A percentile compares a stretch with the other conserved stretches of the same genome.
Evolutionary conservation across 2,888 invertebrate species (phyloP).

Genomic region (Sycophila texana): DNA sequence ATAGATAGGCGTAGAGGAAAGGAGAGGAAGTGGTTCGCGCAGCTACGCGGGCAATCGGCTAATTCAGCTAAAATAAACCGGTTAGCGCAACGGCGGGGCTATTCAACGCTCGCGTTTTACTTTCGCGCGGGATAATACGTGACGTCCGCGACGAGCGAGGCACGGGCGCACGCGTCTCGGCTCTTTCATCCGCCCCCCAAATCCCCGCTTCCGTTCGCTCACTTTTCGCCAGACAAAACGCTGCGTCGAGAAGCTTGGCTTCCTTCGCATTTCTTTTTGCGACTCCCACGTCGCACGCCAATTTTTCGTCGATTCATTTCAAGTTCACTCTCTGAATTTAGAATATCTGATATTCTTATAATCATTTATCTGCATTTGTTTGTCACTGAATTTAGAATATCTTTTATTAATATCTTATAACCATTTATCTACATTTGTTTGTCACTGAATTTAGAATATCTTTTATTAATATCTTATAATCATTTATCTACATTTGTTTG

Average conservation of each 20-base stretch:
- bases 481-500: too few relatives aligned
- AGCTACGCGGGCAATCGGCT: too few relatives aligned
- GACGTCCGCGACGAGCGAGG: conserved; percentile 30
- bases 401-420: too few relatives aligned
- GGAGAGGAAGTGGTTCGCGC: background rate
- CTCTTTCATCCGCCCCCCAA: background rate
- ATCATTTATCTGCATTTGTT: too few relatives aligned
- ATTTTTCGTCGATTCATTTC: too few relatives aligned
- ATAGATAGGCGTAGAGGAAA: background rate
- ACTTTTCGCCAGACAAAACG: background rate
- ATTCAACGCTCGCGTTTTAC: conserved; percentile 42
- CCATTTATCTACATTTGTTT: too few relatives aligned
- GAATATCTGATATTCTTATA: too few relatives aligned
- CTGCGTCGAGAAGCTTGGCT: conserved; percentile 4
- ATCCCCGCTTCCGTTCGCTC: background rate
- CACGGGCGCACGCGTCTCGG: background rate
- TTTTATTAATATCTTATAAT: too few relatives aligned
- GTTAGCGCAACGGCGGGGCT: conserved; percentile 24
- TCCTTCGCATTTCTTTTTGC: background rate
- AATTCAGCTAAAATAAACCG: conserved; percentile 27
- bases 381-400: too few relatives aligned
- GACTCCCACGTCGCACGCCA: too few relatives aligned
- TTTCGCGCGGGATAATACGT: conserved; percentile 28
- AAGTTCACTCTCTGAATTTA: too few relatives aligned
- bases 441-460: too few relatives aligned